Evolutionary conservation across 2,797 vertebrate species (phyloP).

Genomic region (Podargus strigoides): DNA sequence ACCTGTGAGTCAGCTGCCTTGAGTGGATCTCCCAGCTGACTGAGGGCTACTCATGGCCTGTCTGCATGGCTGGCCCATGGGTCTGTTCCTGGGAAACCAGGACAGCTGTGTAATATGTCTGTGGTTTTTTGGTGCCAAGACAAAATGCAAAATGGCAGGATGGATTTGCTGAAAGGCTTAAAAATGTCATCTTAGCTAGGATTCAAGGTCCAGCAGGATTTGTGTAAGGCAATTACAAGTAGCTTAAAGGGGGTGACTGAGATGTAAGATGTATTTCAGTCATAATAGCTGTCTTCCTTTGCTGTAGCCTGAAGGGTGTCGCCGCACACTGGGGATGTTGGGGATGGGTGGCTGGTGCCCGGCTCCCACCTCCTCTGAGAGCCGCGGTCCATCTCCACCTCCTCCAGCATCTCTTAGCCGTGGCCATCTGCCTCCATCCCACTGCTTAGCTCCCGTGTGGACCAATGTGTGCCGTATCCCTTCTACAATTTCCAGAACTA

Average conservation of each 20-base stretch:
- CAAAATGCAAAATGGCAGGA: constrained; percentile 23
- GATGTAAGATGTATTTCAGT: not conserved
- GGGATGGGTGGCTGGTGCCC: not conserved
- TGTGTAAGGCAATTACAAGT: not conserved
- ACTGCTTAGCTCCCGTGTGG: not conserved
- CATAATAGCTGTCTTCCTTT: not conserved
- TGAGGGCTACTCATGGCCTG: too few relatives aligned
- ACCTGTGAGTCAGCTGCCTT: too few relatives aligned
- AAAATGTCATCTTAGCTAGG: not conserved
- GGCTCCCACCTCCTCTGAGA: not conserved
- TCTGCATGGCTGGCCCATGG: too few relatives aligned
- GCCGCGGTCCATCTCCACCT: rapidly evolving
- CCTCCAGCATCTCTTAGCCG: not conserved
- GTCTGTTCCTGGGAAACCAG: too few relatives aligned
- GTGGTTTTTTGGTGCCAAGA: not conserved
- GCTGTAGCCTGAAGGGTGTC: rapidly evolving
- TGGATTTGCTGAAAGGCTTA: not conserved
- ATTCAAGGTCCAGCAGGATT: not conserved
- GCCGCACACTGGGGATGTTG: rapidly evolving
- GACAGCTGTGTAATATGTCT: not conserved
- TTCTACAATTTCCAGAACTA: not conserved
- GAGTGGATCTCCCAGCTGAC: too few relatives aligned
- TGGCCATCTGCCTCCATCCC: not conserved
- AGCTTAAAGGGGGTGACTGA: not conserved
- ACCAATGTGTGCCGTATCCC: rapidly evolving